A percentile compares a stretch with the other conserved stretches of the same genome.
phyloP scores from a whole-genome alignment of 64 coral and sea anemone species.

The Stylophora pistillata region DNA sequence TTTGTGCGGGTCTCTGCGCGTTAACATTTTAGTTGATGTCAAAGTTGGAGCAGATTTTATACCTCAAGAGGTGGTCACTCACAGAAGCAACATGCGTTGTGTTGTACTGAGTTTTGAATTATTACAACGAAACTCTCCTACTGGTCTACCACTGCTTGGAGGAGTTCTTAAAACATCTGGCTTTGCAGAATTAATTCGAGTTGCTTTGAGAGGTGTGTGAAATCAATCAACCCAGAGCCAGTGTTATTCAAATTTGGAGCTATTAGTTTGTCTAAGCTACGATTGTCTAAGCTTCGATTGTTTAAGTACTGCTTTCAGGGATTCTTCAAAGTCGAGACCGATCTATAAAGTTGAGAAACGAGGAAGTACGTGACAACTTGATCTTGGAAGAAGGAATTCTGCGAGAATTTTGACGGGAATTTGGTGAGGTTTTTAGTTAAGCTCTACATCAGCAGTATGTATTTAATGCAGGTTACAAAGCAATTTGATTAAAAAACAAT shows the following conservation, averaged over 20 bases:
- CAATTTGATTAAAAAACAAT: background rate
- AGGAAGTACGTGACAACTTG: background rate
- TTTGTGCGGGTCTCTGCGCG: constrained; percentile 23
- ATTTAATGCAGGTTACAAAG: background rate
- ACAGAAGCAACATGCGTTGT: too few relatives aligned
- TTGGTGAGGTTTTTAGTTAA: background rate
- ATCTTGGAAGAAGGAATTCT: background rate
- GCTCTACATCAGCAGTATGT: too few relatives aligned
- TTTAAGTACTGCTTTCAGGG: background rate
- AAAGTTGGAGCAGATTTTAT: too few relatives aligned
- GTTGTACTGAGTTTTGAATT: too few relatives aligned
- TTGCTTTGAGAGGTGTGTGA: background rate
- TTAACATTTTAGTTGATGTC: background rate
- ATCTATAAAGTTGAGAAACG: background rate
- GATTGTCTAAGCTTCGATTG: background rate
- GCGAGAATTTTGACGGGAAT: background rate
- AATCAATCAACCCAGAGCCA: background rate
- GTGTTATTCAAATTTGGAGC: constrained; percentile 1
- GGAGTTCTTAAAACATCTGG: background rate
- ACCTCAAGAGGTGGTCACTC: too few relatives aligned
- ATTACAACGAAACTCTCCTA: too few relatives aligned
- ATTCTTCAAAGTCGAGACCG: background rate
- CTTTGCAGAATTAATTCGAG: background rate
- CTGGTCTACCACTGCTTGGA: too few relatives aligned
- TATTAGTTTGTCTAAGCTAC: background rate